Percentiles rank a stretch among this genome's conserved stretches.
Evolutionary conservation across 64 coral and sea anemone genomes (phyloP).

Genomic region (Platygyra sinensis): DNA sequence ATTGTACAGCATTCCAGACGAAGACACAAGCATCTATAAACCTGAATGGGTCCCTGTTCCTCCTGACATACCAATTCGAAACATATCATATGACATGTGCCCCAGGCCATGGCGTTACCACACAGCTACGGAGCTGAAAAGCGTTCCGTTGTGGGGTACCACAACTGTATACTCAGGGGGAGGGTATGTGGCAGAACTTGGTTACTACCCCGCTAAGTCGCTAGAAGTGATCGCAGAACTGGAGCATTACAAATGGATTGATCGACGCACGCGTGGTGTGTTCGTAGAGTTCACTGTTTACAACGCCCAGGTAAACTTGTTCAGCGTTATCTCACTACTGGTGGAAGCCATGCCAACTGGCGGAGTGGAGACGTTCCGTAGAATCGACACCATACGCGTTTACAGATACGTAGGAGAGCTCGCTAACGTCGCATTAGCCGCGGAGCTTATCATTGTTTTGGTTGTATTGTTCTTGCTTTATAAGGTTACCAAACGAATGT

Average conservation of each 20-base stretch:
- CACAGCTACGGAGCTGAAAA: conserved; percentile 41
- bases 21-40: conserved; percentile 75
- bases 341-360: conserved; percentile 68
- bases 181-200: conserved; percentile 89
- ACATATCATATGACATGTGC: conserved; percentile 45
- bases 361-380: conserved; percentile 44
- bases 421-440: conserved; percentile 28
- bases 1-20: conserved; percentile 20
- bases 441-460: conserved; percentile 72
- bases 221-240: conserved; percentile 59
- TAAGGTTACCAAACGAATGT: conserved; percentile 56
- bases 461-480: conserved; percentile 75
- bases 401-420: conserved; percentile 65
- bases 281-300: conserved; percentile 72
- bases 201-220: conserved; percentile 66
- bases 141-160: conserved; percentile 67
- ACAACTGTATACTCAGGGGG: conserved; percentile 72
- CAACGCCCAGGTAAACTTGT: conserved; percentile 76
- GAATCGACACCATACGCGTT: conserved; percentile 72
- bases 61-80: conserved; percentile 42
- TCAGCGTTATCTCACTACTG: conserved; percentile 51
- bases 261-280: conserved; percentile 55
- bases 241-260: conserved; percentile 52
- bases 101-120: conserved; percentile 79
- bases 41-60: conserved; percentile 70